These are phyloP conservation scores for Tinamus major DNA, from an alignment of 2,797 vertebrate genomes.

Conservation along the genomic window DNA sequence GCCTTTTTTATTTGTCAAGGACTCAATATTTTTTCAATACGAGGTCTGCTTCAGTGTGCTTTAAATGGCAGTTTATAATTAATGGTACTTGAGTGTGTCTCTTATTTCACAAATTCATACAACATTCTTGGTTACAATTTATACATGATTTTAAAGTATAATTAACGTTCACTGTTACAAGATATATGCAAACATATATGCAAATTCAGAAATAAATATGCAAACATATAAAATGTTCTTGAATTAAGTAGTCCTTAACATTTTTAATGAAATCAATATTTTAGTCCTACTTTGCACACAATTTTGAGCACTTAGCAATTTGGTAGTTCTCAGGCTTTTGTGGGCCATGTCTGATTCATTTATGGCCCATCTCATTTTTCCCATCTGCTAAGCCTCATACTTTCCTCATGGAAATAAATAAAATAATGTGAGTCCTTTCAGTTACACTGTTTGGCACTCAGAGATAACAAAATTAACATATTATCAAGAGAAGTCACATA, in stretches of 20 bases:
- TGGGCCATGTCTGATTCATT: slow-evolving; percentile 28
- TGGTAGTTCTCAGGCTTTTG: slow-evolving; percentile 48
- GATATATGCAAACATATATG: slow-evolving; percentile 90
- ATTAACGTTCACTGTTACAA: slow-evolving; percentile 85
- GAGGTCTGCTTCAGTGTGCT: slow-evolving; percentile 77
- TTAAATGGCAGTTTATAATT: slow-evolving; percentile 83
- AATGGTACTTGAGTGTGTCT: slow-evolving; percentile 81
- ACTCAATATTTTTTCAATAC: slow-evolving; percentile 84
- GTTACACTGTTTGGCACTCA: neutral
- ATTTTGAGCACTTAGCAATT: slow-evolving; percentile 79
- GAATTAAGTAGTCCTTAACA: slow-evolving; percentile 88
- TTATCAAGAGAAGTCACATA: neutral
- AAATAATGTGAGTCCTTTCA: neutral
- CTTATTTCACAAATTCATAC: slow-evolving; percentile 83
- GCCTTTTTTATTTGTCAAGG: slow-evolving; percentile 79
- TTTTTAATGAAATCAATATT: slow-evolving; percentile 89
- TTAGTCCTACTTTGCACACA: slow-evolving; percentile 86
- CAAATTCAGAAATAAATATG: slow-evolving; percentile 87
- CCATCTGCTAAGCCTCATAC: neutral
- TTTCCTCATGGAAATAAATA: slow-evolving; percentile 4
- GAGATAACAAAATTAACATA: neutral
- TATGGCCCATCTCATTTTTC: neutral
- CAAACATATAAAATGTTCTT: slow-evolving; percentile 87
- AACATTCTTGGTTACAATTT: slow-evolving; percentile 86
- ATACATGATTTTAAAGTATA: slow-evolving; percentile 87